Evolutionary conservation across 1,140 invertebrate species (phyloP).

Genomic region (Meloidogyne floridensis): DNA sequence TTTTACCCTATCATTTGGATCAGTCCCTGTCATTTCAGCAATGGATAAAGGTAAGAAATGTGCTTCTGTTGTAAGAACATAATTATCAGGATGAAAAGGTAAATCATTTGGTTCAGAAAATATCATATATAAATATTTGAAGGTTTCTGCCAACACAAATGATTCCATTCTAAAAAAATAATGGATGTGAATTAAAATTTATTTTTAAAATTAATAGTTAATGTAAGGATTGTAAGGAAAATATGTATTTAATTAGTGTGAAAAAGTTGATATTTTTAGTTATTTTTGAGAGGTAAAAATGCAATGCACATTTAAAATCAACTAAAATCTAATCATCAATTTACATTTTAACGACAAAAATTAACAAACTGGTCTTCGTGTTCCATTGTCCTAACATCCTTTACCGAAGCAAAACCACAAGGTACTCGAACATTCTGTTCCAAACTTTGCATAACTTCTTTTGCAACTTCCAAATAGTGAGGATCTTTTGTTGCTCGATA

Average conservation of each 20-base stretch:
- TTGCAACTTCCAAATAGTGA: constrained; percentile 79
- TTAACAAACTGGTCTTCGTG: constrained; percentile 75
- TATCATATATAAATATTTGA: constrained; percentile 92
- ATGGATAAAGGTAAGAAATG: constrained; percentile 83
- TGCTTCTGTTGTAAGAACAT: constrained; percentile 93
- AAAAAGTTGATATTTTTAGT: too few species aligned
- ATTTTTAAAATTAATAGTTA: constrained; percentile 47
- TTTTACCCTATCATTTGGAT: background rate
- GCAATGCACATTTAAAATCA: too few species aligned
- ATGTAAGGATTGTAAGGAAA: background rate
- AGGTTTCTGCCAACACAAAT: constrained; percentile 93
- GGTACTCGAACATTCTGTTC: constrained; percentile 86
- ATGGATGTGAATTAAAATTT: background rate
- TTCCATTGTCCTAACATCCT: constrained; percentile 85
- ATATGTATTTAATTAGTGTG: too few species aligned
- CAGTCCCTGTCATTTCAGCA: constrained; percentile 37
- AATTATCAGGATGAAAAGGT: constrained; percentile 87
- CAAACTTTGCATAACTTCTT: constrained; percentile 79
- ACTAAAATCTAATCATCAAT: background rate
- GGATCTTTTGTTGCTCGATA: constrained; percentile 89
- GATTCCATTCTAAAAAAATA: constrained; percentile 82
- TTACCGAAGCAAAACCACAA: constrained; percentile 93
- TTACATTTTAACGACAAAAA: background rate
- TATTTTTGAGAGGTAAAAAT: too few species aligned
- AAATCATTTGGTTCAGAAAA: constrained; percentile 87